Conservation (phyloP, 2,113 vertebrate genomes). For the Ginglymostoma cirratum region DNA sequence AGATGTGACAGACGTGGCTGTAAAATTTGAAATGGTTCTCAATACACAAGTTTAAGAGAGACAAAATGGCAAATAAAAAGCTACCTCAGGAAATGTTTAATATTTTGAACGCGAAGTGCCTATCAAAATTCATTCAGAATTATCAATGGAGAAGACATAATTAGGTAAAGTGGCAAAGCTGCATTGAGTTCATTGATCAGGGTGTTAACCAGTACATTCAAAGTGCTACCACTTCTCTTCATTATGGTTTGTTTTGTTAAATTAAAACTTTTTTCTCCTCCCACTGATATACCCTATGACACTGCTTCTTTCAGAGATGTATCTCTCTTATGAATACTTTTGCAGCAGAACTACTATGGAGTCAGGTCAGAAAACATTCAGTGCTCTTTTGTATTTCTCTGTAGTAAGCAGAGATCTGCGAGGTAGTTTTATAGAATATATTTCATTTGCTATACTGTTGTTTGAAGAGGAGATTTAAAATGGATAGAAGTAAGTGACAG, state of each 20-base stretch:
- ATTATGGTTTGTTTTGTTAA: neutral
- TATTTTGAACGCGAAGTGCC: neutral
- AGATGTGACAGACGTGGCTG: neutral
- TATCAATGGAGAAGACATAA: neutral
- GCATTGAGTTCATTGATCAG: neutral
- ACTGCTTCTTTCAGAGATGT: neutral
- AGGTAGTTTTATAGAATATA: neutral
- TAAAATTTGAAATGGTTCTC: neutral
- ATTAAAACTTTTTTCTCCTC: neutral
- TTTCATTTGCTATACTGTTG: neutral
- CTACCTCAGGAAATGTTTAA: neutral
- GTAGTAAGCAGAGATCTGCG: neutral
- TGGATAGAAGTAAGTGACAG: neutral
- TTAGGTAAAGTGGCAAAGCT: constrained; percentile 2
- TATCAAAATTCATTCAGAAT: neutral
- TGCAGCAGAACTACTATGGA: neutral
- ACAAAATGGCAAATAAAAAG: neutral
- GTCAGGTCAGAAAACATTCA: neutral
- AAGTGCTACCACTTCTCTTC: neutral
- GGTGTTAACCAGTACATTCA: neutral
- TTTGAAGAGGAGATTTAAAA: neutral
- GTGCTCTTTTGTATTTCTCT: no score
- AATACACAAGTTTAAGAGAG: neutral
- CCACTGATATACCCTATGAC: neutral
- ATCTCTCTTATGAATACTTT: neutral